Evolutionary conservation across 1,140 invertebrate species (phyloP).

Genomic region (Brachionus koreanus): DNA sequence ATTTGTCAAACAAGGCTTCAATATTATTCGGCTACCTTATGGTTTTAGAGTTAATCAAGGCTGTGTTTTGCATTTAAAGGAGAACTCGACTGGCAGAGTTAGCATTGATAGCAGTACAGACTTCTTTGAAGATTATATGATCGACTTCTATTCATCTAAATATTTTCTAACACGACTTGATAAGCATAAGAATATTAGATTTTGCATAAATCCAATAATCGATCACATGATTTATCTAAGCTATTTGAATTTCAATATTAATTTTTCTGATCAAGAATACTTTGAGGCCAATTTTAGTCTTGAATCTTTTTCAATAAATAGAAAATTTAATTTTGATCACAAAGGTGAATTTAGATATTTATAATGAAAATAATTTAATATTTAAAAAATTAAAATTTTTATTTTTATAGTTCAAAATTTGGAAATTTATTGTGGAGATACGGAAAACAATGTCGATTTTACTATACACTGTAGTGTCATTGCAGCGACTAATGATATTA

Average conservation of each 20-base stretch:
- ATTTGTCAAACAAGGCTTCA: neutral
- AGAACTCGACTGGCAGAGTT: neutral
- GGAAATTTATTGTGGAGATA: slow-evolving; percentile 18
- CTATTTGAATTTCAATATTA: neutral
- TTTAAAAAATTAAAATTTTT: neutral
- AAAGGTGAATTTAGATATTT: neutral
- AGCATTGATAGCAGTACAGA: neutral
- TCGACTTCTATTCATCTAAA: neutral
- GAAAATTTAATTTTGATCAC: neutral
- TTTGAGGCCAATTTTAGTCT: neutral
- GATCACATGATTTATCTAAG: neutral
- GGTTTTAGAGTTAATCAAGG: neutral
- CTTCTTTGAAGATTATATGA: neutral
- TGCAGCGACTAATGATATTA: neutral
- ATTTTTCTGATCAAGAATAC: neutral
- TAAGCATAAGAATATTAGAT: neutral
- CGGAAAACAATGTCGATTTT: neutral
- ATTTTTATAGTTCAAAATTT: neutral
- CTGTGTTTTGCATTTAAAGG: neutral
- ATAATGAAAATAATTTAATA: neutral
- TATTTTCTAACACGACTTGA: neutral
- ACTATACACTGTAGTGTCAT: neutral
- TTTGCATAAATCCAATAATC: neutral
- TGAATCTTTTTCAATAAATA: neutral
- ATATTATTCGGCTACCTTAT: neutral